Evolutionary conservation across 2,113 vertebrate genomes (phyloP), one percentile per base, ranked within the genome.

Genomic region (Gobius niger): DNA sequence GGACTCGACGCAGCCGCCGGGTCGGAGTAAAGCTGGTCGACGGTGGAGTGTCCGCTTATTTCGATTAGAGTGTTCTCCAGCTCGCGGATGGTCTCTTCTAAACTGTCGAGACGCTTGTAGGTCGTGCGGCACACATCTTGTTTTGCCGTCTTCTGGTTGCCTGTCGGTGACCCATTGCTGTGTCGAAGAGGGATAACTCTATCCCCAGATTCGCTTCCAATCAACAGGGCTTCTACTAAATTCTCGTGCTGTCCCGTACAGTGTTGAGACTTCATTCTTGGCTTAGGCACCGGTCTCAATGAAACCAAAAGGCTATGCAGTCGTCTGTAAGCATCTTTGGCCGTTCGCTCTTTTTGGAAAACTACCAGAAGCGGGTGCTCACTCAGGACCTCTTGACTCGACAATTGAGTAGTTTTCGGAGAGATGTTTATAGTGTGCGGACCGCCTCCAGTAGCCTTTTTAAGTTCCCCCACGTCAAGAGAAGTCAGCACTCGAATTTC

Each of bases 81-180:
- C 85, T 96, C 94, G 1, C 87, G 89, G 62, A 99, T 95, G 0
- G 93, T 96, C 78, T 99, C 96, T 81, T 99, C 96, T 82, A 98
- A 90, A 85, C 94, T 97, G 76, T 96, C 95, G 89, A 95, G 86
- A 0, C 90, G 87, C 80, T 78, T 88, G 91, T 93, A 96, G 0
- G 90, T 71, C 64, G 70, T 80, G 18, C 47, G 47, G 0, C 84
- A 77, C 60, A 88, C 75, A 24, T 77, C 87, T 14, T 82, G 69
- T 16, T 67, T 67, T 12, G n/a, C 41, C 16, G 67, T 78, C 44
- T 44, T 85, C 59, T 61, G 77, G 66, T 47, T 34, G 13, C 72
- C 71, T 19, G 19, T 53, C 4, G 73, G 44, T 6, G 73, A 64
- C 14, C 50, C 15, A 0, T 41, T 7, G 10, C n/a, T 2, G 1